These are phyloP conservation scores for Drosophila malerkotliana DNA, from an alignment of 1,140 invertebrate species.

Conservation along the genomic window DNA sequence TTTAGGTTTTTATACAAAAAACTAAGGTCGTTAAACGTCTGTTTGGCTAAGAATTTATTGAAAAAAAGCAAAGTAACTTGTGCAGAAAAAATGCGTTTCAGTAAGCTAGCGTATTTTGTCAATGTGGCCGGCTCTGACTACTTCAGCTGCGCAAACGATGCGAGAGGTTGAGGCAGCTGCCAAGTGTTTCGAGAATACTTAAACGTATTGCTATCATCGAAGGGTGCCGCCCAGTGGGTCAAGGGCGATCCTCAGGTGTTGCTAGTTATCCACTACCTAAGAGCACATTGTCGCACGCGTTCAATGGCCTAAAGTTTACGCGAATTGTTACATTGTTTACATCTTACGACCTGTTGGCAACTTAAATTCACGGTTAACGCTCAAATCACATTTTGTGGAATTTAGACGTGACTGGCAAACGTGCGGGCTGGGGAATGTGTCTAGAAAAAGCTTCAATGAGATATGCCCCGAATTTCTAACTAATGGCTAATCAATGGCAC, in stretches of 20 bases:
- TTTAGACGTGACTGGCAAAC: constrained; percentile 47
- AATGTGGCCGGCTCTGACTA: not conserved
- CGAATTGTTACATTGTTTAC: constrained; percentile 11
- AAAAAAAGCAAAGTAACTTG: not conserved
- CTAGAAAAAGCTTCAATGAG: not conserved
- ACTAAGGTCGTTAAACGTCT: not conserved
- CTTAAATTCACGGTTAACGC: constrained; percentile 25
- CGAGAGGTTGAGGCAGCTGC: not conserved
- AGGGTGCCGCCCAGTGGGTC: constrained; percentile 18
- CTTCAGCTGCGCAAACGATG: constrained; percentile 17
- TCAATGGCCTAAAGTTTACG: constrained; percentile 12
- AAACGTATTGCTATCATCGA: not conserved
- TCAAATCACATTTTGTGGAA: constrained; percentile 17
- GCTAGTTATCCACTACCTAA: constrained; percentile 6
- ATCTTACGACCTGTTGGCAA: constrained; percentile 10
- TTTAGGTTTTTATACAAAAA: not conserved
- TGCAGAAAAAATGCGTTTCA: constrained; percentile 13
- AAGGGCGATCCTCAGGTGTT: constrained; percentile 25
- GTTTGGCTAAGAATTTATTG: not conserved
- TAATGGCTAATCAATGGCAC: constrained; percentile 65
- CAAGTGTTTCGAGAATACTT: constrained; percentile 34
- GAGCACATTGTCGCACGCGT: constrained; percentile 25
- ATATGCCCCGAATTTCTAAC: constrained; percentile 16
- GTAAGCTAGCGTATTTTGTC: not conserved
- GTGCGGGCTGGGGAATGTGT: not conserved